Evolutionary conservation across 2,113 vertebrate species (phyloP), one percentile per base, ranked within the genome.

Genomic region (Phodopus roborovskii): DNA sequence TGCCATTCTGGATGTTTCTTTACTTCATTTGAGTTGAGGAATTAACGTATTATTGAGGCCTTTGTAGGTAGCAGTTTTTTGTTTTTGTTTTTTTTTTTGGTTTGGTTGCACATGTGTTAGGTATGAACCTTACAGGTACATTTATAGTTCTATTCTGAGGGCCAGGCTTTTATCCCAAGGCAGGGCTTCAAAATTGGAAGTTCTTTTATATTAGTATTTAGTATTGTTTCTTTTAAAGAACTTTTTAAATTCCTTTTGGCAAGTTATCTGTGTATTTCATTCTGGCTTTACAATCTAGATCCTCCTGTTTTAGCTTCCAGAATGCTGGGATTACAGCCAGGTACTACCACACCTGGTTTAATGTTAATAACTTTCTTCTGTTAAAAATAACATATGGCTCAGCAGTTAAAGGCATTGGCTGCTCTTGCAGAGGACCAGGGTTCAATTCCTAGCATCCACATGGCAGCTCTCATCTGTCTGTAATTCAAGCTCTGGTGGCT

Each of bases 1-100:
- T 95, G 92, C 28, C n/a, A 30, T 94, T 95, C 48, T 84, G 82
- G 50, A 45, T 94, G 30, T 78, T 78, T 93, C 79, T 89, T 94
- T 66, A 66, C 94, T 96, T 88, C 50, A 83, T 95, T 50, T 95
- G 89, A 94, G 30, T 94, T 88, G 39, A 66, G 24, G 75, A 92
- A 85, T 96, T 94, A 53, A 53, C 12, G 11, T 70, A 3, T 85
- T 94, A 66, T 53, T 85, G 36, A 87, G 56, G 33, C 19, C 56
- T 83, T 60, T 83, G 81, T 62, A 42, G 48, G 48, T 53, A 16
- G 48, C 28, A 53, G 77, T 78, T 53, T 33, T 26, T 78, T 78
- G n/a, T n/a, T 45, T 45, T 78, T 30, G 28, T n/a, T 56, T 70
- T 56, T 7, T n/a, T n/a, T n/a, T n/a, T n/a, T n/a, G n/a, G 7